Evolutionary conservation across 1,140 invertebrate species (phyloP).

Genomic region (Drosophila navojoa): DNA sequence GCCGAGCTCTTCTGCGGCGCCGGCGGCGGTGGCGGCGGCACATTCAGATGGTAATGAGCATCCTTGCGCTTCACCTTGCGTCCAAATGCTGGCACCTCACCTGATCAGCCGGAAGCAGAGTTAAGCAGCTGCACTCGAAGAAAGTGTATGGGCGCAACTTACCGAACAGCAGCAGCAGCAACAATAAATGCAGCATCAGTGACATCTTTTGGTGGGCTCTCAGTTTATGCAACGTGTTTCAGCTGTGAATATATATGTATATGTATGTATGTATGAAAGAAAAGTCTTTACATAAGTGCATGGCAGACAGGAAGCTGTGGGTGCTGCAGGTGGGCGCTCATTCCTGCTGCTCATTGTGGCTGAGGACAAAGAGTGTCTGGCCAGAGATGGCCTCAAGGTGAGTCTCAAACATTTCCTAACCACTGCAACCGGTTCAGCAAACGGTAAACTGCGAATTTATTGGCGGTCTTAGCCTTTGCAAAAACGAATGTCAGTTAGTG

Average conservation of each 20-base stretch:
- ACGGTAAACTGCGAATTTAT: constrained; percentile 1
- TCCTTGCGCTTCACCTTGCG: constrained; percentile 79
- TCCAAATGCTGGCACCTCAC: constrained; percentile 45
- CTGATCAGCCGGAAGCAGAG: constrained; percentile 20
- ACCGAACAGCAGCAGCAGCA: constrained; percentile 64
- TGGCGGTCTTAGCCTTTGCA: constrained; percentile 5
- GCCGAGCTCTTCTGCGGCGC: constrained; percentile 20
- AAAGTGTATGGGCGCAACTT: constrained; percentile 31
- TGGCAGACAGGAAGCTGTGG: constrained; percentile 54
- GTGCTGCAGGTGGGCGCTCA: constrained; percentile 19
- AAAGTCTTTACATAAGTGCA: constrained; percentile 31
- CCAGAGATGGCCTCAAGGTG: background rate
- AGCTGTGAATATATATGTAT: constrained; percentile 31
- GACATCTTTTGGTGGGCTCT: constrained; percentile 52
- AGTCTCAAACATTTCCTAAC: background rate
- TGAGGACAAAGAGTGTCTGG: background rate
- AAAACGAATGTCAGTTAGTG: background rate
- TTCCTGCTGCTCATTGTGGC: constrained; percentile 21
- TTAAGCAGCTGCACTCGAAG: constrained; percentile 15
- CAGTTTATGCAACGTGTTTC: constrained; percentile 49
- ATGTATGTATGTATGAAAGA: no score
- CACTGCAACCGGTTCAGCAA: constrained; percentile 24
- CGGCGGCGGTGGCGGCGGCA: constrained; percentile 55
- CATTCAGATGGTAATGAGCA: constrained; percentile 65
- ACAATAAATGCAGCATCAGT: constrained; percentile 44